Evolutionary conservation across 2,888 invertebrate genomes (phyloP).

Genomic region (Mylabris sibirica): DNA sequence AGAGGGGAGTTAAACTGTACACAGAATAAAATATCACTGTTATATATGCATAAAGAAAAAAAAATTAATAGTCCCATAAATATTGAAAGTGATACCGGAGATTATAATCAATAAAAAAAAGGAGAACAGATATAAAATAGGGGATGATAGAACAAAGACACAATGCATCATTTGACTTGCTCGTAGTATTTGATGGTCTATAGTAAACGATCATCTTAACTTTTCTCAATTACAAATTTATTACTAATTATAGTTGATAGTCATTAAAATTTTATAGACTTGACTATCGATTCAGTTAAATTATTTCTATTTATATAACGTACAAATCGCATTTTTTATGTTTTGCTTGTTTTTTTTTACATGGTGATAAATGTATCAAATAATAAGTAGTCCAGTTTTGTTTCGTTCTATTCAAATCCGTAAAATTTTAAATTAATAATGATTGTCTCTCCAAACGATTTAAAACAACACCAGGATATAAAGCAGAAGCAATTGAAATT

Average conservation of each 20-base stretch:
- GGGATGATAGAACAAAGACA: not conserved
- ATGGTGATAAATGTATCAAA: not conserved
- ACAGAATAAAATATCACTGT: not conserved
- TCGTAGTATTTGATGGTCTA: not conserved
- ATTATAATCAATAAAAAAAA: not conserved
- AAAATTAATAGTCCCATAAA: not conserved
- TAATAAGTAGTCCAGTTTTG: too few species aligned
- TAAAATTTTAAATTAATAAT: not conserved
- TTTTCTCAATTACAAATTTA: not conserved
- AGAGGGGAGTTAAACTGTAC: not conserved
- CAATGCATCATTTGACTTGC: not conserved
- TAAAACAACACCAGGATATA: not conserved
- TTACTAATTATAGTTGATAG: not conserved
- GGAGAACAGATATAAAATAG: not conserved
- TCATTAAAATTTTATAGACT: not conserved
- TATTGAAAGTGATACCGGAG: not conserved
- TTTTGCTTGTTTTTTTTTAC: too few species aligned
- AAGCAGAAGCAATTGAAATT: not conserved
- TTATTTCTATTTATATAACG: not conserved
- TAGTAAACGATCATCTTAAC: not conserved
- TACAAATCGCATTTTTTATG: not conserved
- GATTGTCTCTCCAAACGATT: not conserved
- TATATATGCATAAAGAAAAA: not conserved
- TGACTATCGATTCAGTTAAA: not conserved
- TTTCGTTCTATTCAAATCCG: not conserved